Evolutionary conservation across 2,888 invertebrate species (phyloP).

Genomic region (Hesperia comma): DNA sequence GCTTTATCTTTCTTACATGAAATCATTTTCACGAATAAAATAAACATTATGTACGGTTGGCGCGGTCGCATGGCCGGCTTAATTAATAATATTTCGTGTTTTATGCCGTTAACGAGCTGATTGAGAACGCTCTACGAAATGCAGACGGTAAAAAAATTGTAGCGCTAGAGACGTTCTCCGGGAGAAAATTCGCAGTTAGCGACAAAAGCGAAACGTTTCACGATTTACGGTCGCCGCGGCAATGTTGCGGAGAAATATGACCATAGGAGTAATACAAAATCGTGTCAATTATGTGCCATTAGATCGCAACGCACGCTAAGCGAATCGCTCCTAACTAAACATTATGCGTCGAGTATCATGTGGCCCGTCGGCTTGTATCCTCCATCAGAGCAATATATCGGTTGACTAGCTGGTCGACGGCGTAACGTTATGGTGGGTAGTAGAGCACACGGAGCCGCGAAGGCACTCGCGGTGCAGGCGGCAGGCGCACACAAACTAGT

Average conservation of each 20-base stretch:
- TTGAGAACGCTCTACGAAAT: constrained; percentile 43
- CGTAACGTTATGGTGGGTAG: constrained; percentile 49
- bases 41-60: constrained; percentile 43
- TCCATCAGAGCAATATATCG: constrained; percentile 18
- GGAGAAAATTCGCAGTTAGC: constrained; percentile 42
- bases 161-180: constrained; percentile 40
- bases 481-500: constrained; percentile 54
- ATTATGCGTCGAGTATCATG: neutral
- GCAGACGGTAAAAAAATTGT: constrained; percentile 43
- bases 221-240: constrained; percentile 22
- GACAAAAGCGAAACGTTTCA: constrained; percentile 34
- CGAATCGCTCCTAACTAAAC: neutral
- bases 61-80: constrained; percentile 41
- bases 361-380: constrained; percentile 4
- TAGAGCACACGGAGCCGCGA: constrained; percentile 53
- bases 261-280: neutral
- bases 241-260: constrained; percentile 13
- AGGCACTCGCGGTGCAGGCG: constrained; percentile 48
- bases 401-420: constrained; percentile 29
- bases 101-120: constrained; percentile 41
- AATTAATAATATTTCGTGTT: constrained; percentile 46
- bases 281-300: neutral
- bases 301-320: neutral
- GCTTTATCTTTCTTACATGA: constrained; percentile 42
- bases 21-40: constrained; percentile 41